These are phyloP conservation scores for Mastacembelus armatus DNA, from an alignment of 2,797 vertebrate species.

Conservation along the genomic window DNA sequence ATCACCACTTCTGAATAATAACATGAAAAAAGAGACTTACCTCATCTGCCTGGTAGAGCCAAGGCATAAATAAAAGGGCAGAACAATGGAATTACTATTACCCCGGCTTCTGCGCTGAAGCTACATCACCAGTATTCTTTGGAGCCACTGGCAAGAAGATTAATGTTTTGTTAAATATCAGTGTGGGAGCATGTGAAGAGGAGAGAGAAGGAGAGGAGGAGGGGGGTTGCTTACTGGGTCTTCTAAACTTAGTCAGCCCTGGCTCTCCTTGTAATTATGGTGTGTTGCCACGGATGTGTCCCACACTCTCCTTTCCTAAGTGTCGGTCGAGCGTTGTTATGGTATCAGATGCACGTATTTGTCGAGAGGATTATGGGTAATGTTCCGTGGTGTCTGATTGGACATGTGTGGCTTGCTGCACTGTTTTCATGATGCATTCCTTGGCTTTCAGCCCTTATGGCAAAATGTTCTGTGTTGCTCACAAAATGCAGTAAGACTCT, in stretches of 20 bases:
- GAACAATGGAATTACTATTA: conserved; percentile 99
- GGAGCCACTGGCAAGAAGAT: conserved; percentile 99
- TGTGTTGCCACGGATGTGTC: conserved; percentile 83
- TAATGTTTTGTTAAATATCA: conserved; percentile 99
- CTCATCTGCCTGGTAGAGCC: conserved; percentile 98
- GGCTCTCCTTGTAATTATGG: conserved; percentile 87
- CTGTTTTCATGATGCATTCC: conserved; percentile 71
- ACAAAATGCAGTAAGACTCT: conserved; percentile 44
- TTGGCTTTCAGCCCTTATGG: conserved; percentile 57
- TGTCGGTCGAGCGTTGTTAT: conserved; percentile 76
- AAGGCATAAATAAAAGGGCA: conserved; percentile 95
- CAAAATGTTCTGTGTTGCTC: conserved; percentile 51
- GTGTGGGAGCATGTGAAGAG: conserved; percentile 93
- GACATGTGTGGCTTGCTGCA: conserved; percentile 63
- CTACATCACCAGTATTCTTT: conserved; percentile 96
- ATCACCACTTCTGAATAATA: conserved; percentile 98
- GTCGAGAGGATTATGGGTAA: conserved; percentile 79
- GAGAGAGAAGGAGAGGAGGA: conserved; percentile 48
- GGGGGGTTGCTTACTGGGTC: conserved; percentile 82
- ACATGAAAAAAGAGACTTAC: conserved; percentile 93
- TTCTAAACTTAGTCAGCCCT: conserved; percentile 93
- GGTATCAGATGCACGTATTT: conserved; percentile 80
- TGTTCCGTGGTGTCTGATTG: conserved; percentile 74
- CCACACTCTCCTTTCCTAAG: conserved; percentile 75
- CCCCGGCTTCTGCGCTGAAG: conserved; percentile 82